Conservation (phyloP, 2,797 vertebrate genomes). For the Tauraco hartlaubi region DNA sequence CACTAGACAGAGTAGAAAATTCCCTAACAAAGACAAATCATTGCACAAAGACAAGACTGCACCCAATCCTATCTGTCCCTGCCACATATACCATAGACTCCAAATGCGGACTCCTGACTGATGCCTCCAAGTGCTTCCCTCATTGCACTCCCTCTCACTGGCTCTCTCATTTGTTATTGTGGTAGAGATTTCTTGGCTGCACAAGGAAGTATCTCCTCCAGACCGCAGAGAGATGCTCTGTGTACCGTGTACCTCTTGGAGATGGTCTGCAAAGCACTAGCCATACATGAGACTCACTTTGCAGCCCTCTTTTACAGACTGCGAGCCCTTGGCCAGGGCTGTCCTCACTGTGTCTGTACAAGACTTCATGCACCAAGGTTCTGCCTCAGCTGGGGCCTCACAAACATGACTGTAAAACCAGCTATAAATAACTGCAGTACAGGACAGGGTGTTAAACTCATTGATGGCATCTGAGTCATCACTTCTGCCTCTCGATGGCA, state of each 20-base stretch:
- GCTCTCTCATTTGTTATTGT: neutral
- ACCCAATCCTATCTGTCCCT: neutral
- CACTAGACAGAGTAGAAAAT: neutral
- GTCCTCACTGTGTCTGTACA: neutral
- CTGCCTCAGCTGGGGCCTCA: conserved; percentile 12
- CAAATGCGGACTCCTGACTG: neutral
- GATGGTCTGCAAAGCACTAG: neutral
- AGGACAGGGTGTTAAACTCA: conserved; percentile 40
- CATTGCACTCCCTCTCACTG: neutral
- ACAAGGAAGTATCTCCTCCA: neutral
- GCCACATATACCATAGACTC: neutral
- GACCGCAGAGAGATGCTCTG: neutral
- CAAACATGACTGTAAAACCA: conserved; percentile 12
- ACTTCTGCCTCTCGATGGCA: conserved; percentile 22
- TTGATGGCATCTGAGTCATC: conserved; percentile 60
- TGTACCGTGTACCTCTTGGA: neutral
- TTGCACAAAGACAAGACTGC: neutral
- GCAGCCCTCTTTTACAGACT: neutral
- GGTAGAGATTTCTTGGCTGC: neutral
- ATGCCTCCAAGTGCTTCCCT: neutral
- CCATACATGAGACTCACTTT: neutral
- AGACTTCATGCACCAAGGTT: neutral
- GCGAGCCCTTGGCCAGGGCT: neutral
- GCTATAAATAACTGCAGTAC: conserved; percentile 33
- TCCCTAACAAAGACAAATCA: neutral